Evolutionary conservation across 1,140 invertebrate species (phyloP).

Genomic region (Ceratosolen solmsi): DNA sequence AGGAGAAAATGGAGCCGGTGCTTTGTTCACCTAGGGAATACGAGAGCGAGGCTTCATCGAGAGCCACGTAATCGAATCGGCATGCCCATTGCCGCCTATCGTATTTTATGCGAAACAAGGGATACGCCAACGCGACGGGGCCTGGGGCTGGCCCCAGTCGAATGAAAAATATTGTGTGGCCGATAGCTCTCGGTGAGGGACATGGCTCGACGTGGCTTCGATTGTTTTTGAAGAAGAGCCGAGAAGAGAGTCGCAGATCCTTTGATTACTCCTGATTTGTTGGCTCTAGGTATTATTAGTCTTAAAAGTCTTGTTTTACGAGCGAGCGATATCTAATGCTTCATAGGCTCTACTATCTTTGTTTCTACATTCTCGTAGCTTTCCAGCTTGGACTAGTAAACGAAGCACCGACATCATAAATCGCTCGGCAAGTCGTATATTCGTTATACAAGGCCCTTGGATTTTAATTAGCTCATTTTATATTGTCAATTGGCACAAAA

Average conservation of each 20-base stretch:
- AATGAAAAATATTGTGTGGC: slow-evolving; percentile 18
- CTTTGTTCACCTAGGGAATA: background rate
- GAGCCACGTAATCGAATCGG: slow-evolving; percentile 58
- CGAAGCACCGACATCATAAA: too few species aligned
- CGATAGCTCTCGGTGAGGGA: background rate
- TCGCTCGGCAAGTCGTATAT: too few species aligned
- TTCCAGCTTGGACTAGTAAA: too few species aligned
- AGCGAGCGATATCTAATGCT: too few species aligned
- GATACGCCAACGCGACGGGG: slow-evolving; percentile 60
- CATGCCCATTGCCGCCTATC: slow-evolving; percentile 52
- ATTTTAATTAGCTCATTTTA: too few species aligned
- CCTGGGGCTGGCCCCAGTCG: background rate
- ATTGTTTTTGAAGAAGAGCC: slow-evolving; percentile 15
- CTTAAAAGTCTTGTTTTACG: too few species aligned
- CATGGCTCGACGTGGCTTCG: background rate
- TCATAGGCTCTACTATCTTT: too few species aligned
- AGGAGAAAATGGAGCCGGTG: background rate
- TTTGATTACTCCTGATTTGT: background rate
- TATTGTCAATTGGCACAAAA: too few species aligned
- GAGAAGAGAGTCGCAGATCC: background rate
- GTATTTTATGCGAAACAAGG: slow-evolving; percentile 62
- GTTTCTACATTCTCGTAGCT: too few species aligned
- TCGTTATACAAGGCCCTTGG: too few species aligned
- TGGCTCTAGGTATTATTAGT: too few species aligned
- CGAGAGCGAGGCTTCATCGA: slow-evolving; percentile 47